Evolutionary conservation across 2,888 invertebrate species (phyloP), one percentile per base, ranked within the genome.

Genomic region (Priocnemis perturbator): DNA sequence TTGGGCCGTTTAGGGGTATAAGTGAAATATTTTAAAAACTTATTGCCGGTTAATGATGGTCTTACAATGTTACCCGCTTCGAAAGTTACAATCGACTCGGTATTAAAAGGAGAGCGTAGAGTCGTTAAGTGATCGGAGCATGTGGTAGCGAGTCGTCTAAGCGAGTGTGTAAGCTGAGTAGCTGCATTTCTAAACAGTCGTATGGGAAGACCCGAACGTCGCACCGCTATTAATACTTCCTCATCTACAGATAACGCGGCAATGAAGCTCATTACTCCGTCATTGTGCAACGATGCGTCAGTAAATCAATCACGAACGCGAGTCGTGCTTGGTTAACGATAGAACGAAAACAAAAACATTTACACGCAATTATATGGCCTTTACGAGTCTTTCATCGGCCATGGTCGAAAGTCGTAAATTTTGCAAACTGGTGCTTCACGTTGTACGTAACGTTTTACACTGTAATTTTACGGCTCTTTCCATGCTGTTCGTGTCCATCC

Each of bases 301-400:
- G 44, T 56, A 61, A 59, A 64, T 64, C 60, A 66, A 60, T 26
- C 52, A 52, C 17, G 53, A 56, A n/a, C 30, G 20, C 48, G 20
- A 30, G 0, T 11, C 23, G 17, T 45, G 23, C 53, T 26, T 21
- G 64, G n/a, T 61, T 58, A 67, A 67, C 44, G 52, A 57, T 62
- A 23, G 48, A 59, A 48, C 57, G 64, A 71, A 68, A 60, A 67
- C 61, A 69, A 72, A 72, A 72, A 69, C 67, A 64, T 74, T 74
- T 74, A 69, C 74, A 69, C 72, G 71, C 68, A 74, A 75, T 75
- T 76, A 76, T 66, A 58, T 21, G 67, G 70, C 73, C 73, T 84
- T 83, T 82, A 85, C 79, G 85, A 82, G 83, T 85, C 82, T 83
- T 84, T 85, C 85, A 85, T 86, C 83, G 83, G 73, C 80, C 81